These are phyloP conservation scores for Tenebrosternarchus preto DNA, from an alignment of 2,113 vertebrate species.

Conservation along the genomic window DNA sequence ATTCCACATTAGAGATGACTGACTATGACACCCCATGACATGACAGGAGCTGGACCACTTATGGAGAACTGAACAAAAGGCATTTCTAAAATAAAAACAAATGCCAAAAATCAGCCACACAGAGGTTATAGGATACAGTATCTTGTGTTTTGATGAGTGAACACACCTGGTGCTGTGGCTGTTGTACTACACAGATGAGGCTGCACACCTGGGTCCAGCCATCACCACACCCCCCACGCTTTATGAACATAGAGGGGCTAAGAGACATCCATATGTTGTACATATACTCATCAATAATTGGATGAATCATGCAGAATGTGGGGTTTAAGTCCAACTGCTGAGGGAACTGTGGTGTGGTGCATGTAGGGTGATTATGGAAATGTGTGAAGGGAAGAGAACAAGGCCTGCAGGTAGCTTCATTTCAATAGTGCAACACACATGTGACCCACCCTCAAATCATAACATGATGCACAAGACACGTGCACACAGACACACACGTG, in stretches of 20 bases:
- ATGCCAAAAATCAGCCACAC: background rate
- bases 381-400: background rate
- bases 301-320: slow-evolving; percentile 1
- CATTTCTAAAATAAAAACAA: background rate
- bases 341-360: slow-evolving; percentile 17
- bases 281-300: slow-evolving; percentile 25
- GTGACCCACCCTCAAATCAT: slow-evolving; percentile 20
- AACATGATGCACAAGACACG: slow-evolving; percentile 17
- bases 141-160: background rate
- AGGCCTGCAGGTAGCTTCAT: slow-evolving; percentile 50
- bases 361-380: background rate
- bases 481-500: background rate
- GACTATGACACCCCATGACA: background rate
- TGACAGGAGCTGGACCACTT: background rate
- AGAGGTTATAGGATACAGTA: background rate
- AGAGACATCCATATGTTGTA: background rate
- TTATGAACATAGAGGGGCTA: background rate
- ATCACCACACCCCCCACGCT: background rate
- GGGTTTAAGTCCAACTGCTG: background rate
- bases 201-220: background rate
- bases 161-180: background rate
- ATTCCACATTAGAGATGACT: slow-evolving; percentile 19
- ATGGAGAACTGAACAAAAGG: background rate
- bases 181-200: background rate
- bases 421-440: slow-evolving; percentile 44